Percentiles rank a stretch among this genome's conserved stretches.
Evolutionary conservation across 2,888 invertebrate species (phyloP).

Genomic region (Drosophila nigritarsus): DNA sequence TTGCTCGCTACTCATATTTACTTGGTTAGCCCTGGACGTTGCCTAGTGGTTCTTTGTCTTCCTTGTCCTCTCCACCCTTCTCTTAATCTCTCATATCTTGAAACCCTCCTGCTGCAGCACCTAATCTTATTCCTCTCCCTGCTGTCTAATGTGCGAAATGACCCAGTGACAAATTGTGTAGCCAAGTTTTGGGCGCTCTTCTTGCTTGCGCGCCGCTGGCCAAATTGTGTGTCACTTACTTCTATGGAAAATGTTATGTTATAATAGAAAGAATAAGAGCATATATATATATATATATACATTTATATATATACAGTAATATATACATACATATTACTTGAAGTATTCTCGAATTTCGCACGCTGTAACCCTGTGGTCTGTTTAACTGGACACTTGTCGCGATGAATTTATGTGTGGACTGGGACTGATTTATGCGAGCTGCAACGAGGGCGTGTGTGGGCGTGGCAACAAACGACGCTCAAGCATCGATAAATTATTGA

Average conservation of each 20-base stretch:
- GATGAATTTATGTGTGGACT: conserved; percentile 60
- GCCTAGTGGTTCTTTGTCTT: neutral
- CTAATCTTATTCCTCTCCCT: conserved; percentile 9
- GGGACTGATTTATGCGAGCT: conserved; percentile 59
- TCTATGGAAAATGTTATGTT: conserved; percentile 4
- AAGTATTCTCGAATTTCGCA: conserved; percentile 36
- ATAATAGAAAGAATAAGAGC: conserved; percentile 3
- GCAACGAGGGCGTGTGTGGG: conserved; percentile 30
- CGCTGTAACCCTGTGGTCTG: conserved; percentile 24
- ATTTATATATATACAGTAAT: conserved; percentile 3
- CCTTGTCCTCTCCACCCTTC: too few relatives aligned
- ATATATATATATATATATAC: conserved; percentile 25
- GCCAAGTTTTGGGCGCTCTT: conserved; percentile 55
- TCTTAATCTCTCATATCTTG: neutral
- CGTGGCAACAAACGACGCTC: conserved; percentile 41
- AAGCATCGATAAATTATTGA: conserved; percentile 74
- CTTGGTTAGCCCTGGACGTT: conserved; percentile 15
- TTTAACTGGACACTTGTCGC: conserved; percentile 65
- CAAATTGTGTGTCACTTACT: conserved; percentile 27
- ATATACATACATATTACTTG: conserved; percentile 17
- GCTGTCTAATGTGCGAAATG: conserved; percentile 64
- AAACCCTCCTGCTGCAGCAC: neutral
- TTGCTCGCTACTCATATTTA: conserved; percentile 9
- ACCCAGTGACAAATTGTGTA: conserved; percentile 72
- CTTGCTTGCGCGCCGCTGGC: conserved; percentile 32